These are phyloP conservation scores for Rafetus swinhoei DNA, from an alignment of 2,113 vertebrate species.

Conservation along the genomic window DNA sequence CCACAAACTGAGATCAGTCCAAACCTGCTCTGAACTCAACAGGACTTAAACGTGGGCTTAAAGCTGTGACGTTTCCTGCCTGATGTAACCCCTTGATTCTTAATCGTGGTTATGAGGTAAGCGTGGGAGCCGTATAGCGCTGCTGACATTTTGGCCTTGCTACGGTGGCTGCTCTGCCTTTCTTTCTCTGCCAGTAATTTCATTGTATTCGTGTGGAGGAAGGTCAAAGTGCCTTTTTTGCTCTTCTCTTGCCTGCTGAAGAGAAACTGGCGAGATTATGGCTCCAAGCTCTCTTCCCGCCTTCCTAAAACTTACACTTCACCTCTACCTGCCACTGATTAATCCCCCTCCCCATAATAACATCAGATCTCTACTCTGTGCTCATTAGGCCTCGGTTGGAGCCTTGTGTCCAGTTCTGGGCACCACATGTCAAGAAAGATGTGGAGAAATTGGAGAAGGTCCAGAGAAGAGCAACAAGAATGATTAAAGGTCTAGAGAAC, in stretches of 20 bases:
- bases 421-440: too few species aligned
- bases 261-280: background rate
- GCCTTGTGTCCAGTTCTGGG: too few species aligned
- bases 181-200: background rate
- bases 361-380: too few species aligned
- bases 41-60: background rate
- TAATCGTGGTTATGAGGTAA: background rate
- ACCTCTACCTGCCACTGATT: background rate
- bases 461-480: too few species aligned
- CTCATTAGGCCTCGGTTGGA: too few species aligned
- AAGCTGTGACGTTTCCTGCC: background rate
- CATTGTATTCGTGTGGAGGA: background rate
- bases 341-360: background rate
- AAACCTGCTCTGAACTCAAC: background rate
- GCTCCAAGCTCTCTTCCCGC: background rate
- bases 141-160: background rate
- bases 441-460: too few species aligned
- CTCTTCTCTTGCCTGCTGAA: background rate
- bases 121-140: background rate
- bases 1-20: too few species aligned
- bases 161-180: background rate
- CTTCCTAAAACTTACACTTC: background rate
- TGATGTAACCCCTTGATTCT: background rate
- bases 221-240: background rate
- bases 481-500: too few species aligned